A percentile compares a stretch with the other conserved stretches of the same genome.
Conservation (phyloP, 2,113 vertebrate species). For the Corvus hawaiiensis region DNA sequence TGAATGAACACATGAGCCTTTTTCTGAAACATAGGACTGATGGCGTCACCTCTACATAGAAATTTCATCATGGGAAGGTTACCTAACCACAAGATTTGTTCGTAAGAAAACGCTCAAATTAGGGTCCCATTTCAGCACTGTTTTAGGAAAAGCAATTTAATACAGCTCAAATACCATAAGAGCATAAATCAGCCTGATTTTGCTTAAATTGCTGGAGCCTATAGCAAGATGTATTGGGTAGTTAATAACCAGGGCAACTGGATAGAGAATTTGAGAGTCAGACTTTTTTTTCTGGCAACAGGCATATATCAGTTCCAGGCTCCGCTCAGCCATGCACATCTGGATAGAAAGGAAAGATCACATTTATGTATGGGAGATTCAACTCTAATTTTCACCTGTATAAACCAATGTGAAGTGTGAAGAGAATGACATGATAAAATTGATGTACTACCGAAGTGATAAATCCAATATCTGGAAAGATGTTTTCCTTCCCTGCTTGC, state of each 20-base stretch:
- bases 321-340: neutral
- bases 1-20: neutral
- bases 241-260: neutral
- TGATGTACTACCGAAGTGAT: slow-evolving; percentile 54
- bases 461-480: slow-evolving; percentile 59
- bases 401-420: slow-evolving; percentile 57
- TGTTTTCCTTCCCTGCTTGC: slow-evolving; percentile 41
- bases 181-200: neutral
- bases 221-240: neutral
- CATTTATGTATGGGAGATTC: slow-evolving; percentile 19
- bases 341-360: slow-evolving; percentile 6
- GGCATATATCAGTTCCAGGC: neutral
- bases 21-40: neutral
- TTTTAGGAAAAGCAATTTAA: neutral
- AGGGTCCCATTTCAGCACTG: neutral
- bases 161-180: neutral
- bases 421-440: slow-evolving; percentile 57
- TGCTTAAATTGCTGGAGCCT: neutral
- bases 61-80: neutral
- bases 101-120: neutral
- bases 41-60: neutral
- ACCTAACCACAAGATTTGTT: neutral
- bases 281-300: neutral
- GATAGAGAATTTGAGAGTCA: neutral
- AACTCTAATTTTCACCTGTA: slow-evolving; percentile 59